phyloP scores from a whole-genome alignment of 2,797 vertebrate species.

The Halcyon smyrnensis region DNA sequence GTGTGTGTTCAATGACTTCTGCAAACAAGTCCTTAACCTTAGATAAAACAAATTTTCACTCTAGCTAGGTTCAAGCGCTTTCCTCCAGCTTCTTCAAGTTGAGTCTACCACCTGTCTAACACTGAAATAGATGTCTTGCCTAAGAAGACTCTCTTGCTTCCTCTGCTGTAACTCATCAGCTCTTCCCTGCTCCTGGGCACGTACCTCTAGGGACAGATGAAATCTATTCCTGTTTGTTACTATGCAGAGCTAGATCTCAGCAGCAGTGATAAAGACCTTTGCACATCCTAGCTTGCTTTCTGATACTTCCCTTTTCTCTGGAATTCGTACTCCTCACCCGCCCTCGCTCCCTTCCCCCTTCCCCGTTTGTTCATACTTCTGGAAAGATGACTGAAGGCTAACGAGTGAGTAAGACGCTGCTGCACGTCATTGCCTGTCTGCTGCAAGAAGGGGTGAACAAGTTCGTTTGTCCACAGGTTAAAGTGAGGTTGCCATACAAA shows the following conservation, averaged over 20 bases:
- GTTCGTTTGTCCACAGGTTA: constrained; percentile 73
- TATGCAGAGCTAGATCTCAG: constrained; percentile 35
- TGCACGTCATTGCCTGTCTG: constrained; percentile 70
- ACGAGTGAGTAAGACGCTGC: constrained; percentile 74
- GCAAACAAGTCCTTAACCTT: neutral
- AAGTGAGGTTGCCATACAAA: constrained; percentile 53
- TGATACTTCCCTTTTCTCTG: constrained; percentile 72
- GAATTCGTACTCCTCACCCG: constrained; percentile 32
- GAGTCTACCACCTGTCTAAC: neutral
- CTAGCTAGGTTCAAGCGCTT: neutral
- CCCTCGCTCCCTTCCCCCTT: constrained; percentile 49
- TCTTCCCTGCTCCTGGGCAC: constrained; percentile 62
- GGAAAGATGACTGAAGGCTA: constrained; percentile 76
- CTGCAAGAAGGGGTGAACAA: constrained; percentile 73
- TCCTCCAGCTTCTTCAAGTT: neutral
- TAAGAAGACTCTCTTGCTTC: constrained; percentile 30
- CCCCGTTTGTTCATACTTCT: constrained; percentile 75
- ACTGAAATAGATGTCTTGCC: constrained; percentile 32
- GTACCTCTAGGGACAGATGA: constrained; percentile 60
- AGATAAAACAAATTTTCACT: neutral
- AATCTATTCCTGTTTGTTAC: constrained; percentile 51
- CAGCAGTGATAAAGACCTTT: constrained; percentile 51
- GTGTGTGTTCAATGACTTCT: neutral
- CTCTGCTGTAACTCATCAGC: constrained; percentile 39
- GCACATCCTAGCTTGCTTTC: constrained; percentile 64